These are phyloP conservation scores for Montipora sp. DNA, from an alignment of 64 coral and sea anemone species.

Conservation along the genomic window DNA sequence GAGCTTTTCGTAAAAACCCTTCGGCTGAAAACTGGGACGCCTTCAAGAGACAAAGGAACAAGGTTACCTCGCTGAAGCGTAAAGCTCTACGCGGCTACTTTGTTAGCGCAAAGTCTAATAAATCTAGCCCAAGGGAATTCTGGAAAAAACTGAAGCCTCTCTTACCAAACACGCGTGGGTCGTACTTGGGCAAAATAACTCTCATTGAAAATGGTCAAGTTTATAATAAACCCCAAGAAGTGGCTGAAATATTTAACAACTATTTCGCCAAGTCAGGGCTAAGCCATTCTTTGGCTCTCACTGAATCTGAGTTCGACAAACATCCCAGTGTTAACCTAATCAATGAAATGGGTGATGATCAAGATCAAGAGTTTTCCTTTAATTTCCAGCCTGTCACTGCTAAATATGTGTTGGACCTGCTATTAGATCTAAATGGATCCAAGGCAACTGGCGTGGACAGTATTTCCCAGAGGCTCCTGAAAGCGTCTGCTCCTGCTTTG, in stretches of 20 bases:
- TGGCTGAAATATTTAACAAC: too few species aligned
- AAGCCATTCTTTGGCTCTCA: too few species aligned
- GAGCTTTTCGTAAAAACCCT: too few species aligned
- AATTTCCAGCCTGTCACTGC: too few species aligned
- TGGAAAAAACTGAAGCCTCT: slow-evolving; percentile 79
- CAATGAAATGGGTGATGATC: not conserved
- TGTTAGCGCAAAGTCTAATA: slow-evolving; percentile 37
- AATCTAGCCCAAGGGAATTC: slow-evolving; percentile 13
- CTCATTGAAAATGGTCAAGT: not conserved
- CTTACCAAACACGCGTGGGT: slow-evolving; percentile 38
- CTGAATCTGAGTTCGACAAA: not conserved
- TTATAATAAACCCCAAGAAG: too few species aligned
- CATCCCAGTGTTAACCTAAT: slow-evolving; percentile 53
- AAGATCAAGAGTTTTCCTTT: not conserved
- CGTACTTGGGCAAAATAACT: not conserved
- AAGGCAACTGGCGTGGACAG: too few species aligned
- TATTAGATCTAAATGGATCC: too few species aligned
- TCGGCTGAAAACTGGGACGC: too few species aligned
- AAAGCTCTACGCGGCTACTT: slow-evolving; percentile 44
- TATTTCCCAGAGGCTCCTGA: too few species aligned
- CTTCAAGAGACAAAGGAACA: not conserved
- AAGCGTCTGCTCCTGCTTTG: too few species aligned
- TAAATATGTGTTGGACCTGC: too few species aligned
- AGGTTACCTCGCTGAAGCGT: slow-evolving; percentile 33
- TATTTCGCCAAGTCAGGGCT: too few species aligned